A percentile compares a stretch with the other conserved stretches of the same genome.
These are phyloP conservation scores for Panthera tigris DNA, from an alignment of 2,113 vertebrate species.

Conservation along the genomic window DNA sequence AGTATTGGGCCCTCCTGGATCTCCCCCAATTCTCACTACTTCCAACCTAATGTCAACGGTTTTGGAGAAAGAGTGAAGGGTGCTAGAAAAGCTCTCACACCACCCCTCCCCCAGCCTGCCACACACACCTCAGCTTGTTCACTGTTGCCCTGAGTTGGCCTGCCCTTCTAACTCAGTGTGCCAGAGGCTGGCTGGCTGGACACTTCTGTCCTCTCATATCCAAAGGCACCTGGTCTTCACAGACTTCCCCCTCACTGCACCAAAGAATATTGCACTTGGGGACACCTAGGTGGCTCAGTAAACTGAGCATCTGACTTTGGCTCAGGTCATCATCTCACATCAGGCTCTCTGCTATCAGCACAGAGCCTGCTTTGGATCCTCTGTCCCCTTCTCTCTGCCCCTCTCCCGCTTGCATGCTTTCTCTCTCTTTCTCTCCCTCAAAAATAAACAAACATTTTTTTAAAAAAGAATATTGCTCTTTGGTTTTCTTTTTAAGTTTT, in stretches of 20 bases:
- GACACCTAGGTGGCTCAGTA: too few relatives aligned
- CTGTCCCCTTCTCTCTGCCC: too few relatives aligned
- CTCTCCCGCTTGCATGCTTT: too few relatives aligned
- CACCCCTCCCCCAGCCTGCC: not conserved
- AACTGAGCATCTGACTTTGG: too few relatives aligned
- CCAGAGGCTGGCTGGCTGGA: not conserved
- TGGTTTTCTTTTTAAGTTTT: not conserved
- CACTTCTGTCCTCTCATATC: not conserved
- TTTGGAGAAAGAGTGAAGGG: not conserved
- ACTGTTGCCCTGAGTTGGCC: not conserved
- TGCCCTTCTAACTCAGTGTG: not conserved
- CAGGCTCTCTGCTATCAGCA: too few relatives aligned
- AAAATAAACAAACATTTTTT: too few relatives aligned
- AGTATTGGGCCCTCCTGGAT: not conserved
- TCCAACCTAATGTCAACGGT: not conserved
- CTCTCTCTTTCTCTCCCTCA: too few relatives aligned
- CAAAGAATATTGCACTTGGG: not conserved
- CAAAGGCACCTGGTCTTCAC: not conserved
- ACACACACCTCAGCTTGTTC: rapidly evolving
- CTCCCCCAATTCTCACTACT: not conserved
- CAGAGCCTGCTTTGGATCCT: too few relatives aligned
- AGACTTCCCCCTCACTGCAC: not conserved
- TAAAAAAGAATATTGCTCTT: not conserved
- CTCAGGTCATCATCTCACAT: too few relatives aligned
- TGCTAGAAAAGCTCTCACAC: not conserved